Evolutionary conservation across 2,113 vertebrate species (phyloP).

Genomic region (Dipodomys spectabilis): DNA sequence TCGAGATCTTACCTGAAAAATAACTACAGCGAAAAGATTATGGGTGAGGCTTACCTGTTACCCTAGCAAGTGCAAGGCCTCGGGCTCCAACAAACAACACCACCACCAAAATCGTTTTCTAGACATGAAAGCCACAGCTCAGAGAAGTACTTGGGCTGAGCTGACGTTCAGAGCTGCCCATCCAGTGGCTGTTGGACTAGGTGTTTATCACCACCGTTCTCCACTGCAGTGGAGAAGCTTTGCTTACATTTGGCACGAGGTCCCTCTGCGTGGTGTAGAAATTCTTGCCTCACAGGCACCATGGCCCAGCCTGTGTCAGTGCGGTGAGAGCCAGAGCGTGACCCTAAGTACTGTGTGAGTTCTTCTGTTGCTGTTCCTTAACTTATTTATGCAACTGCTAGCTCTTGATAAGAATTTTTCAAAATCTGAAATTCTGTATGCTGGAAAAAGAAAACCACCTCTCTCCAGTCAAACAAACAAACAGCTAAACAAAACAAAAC

Average conservation of each 20-base stretch:
- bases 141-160: not conserved
- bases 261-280: not conserved
- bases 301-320: accelerated
- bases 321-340: too few relatives aligned
- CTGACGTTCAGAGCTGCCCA: too few relatives aligned
- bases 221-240: too few relatives aligned
- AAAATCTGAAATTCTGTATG: not conserved
- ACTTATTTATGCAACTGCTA: too few relatives aligned
- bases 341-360: accelerated
- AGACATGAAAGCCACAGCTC: not conserved
- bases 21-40: too few relatives aligned
- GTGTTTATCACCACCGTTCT: not conserved
- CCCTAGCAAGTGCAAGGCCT: too few relatives aligned
- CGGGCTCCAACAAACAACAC: too few relatives aligned
- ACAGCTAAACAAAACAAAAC: not conserved
- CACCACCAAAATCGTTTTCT: not conserved
- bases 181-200: not conserved
- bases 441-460: not conserved
- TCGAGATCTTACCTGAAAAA: not conserved
- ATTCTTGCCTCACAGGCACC: too few relatives aligned
- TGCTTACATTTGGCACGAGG: not conserved
- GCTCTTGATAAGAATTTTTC: too few relatives aligned
- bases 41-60: too few relatives aligned
- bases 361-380: not conserved
- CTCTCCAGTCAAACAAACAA: not conserved